Conservation (phyloP, 2,888 invertebrate genomes). For the Philhelius pedissequus region DNA sequence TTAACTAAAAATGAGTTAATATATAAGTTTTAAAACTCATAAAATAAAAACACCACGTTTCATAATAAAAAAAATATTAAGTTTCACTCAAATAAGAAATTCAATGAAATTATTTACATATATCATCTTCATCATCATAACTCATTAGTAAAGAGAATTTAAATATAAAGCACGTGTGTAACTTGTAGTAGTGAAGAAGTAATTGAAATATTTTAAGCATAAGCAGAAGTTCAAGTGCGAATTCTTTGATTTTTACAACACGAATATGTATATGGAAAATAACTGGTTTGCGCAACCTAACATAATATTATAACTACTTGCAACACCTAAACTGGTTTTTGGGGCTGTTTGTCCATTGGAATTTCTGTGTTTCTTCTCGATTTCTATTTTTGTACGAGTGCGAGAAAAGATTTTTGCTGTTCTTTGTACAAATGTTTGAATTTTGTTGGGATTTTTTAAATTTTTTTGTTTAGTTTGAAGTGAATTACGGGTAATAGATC, state of each 20-base stretch:
- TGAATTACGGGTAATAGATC: background rate
- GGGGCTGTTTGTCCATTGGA: constrained; percentile 14
- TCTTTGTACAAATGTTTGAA: background rate
- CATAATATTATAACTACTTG: constrained; percentile 8
- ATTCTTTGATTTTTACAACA: background rate
- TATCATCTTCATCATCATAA: constrained; percentile 12
- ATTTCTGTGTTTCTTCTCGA: background rate
- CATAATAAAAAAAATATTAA: background rate
- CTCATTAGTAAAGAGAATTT: background rate
- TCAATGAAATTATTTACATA: constrained; percentile 11
- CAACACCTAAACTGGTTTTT: constrained; percentile 1
- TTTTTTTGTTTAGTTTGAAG: background rate
- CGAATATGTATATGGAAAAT: background rate
- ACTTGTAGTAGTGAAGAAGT: constrained; percentile 36
- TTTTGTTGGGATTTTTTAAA: background rate
- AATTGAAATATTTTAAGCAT: background rate
- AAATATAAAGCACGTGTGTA: constrained; percentile 49
- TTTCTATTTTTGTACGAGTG: background rate
- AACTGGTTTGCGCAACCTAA: constrained; percentile 39
- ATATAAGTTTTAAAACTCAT: constrained; percentile 4
- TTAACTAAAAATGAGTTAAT: constrained; percentile 43
- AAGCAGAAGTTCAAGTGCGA: constrained; percentile 18
- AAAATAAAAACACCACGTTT: background rate
- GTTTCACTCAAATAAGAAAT: background rate
- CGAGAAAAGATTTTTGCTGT: background rate